Conservation (phyloP, 2,888 invertebrate genomes). For the Cheilosia vulpina region DNA sequence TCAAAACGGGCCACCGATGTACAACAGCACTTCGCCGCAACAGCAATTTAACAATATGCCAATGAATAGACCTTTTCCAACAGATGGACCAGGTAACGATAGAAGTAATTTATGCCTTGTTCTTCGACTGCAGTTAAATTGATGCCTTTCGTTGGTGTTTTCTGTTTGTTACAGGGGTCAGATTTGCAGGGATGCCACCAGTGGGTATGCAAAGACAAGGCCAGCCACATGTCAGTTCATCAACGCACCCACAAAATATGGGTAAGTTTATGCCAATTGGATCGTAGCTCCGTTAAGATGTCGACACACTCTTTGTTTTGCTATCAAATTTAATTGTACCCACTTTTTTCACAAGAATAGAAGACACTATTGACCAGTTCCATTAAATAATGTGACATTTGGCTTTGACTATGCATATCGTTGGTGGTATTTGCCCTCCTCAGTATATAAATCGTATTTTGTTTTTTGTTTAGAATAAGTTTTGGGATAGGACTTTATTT, state of each 20-base stretch:
- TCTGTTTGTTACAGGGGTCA: slow-evolving; percentile 78
- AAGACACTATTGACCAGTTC: slow-evolving; percentile 24
- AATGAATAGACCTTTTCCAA: slow-evolving; percentile 81
- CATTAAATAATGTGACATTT: slow-evolving; percentile 51
- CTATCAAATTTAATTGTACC: slow-evolving; percentile 26
- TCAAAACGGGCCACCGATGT: slow-evolving; percentile 82
- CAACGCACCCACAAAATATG: slow-evolving; percentile 87
- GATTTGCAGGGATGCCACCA: slow-evolving; percentile 82
- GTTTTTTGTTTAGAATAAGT: not conserved
- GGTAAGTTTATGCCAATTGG: slow-evolving; percentile 79
- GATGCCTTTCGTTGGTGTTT: slow-evolving; percentile 46
- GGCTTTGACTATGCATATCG: slow-evolving; percentile 71
- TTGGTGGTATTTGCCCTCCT: slow-evolving; percentile 59
- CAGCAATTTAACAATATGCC: slow-evolving; percentile 82
- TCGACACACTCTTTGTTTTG: slow-evolving; percentile 25
- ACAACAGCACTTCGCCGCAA: slow-evolving; percentile 80
- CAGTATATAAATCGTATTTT: not conserved
- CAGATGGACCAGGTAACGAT: slow-evolving; percentile 81
- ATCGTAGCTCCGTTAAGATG: slow-evolving; percentile 24
- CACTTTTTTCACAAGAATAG: slow-evolving; percentile 8
- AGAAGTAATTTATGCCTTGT: slow-evolving; percentile 59
- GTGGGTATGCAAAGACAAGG: slow-evolving; percentile 83
- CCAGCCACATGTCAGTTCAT: slow-evolving; percentile 87
- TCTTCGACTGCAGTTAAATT: slow-evolving; percentile 44
- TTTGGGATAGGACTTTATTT: too few relatives aligned